Percentiles rank a stretch among this genome's conserved stretches.
Conservation (phyloP, 2,888 invertebrate species). For the Phaonia tiefii region DNA sequence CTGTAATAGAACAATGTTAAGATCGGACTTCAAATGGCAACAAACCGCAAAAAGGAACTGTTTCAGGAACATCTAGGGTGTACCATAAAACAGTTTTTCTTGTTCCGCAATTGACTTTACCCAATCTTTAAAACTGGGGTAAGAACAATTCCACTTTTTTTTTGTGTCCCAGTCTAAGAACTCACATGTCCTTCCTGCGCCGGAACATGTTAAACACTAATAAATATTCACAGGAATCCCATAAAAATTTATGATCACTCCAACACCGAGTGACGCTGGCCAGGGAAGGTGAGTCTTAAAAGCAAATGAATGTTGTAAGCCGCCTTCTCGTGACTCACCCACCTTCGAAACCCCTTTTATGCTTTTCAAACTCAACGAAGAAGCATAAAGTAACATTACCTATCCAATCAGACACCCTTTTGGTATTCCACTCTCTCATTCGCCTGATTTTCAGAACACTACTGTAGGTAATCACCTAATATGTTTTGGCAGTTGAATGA, state of each 20-base stretch:
- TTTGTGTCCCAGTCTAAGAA: constrained; percentile 8
- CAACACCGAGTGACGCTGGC: constrained; percentile 7
- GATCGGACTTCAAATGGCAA: too few species aligned
- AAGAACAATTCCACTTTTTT: too few species aligned
- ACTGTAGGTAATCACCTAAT: constrained; percentile 58
- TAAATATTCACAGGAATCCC: constrained; percentile 70
- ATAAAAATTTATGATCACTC: constrained; percentile 76
- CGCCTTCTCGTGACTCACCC: constrained; percentile 68
- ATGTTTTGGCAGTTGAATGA: constrained; percentile 35
- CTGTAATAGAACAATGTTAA: too few species aligned
- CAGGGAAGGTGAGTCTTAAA: constrained; percentile 33
- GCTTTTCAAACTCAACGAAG: constrained; percentile 3
- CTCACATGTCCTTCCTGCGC: constrained; percentile 41
- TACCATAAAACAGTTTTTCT: too few species aligned
- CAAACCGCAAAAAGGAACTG: too few species aligned
- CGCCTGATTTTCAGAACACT: constrained; percentile 45
- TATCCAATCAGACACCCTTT: constrained; percentile 63
- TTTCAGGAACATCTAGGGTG: too few species aligned
- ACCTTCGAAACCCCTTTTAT: constrained; percentile 43
- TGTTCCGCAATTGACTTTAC: too few species aligned
- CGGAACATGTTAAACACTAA: constrained; percentile 63
- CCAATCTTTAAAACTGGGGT: too few species aligned
- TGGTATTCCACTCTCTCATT: constrained; percentile 43
- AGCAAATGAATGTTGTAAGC: constrained; percentile 44
- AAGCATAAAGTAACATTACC: constrained; percentile 17